These are phyloP conservation scores for Tetramorium parvispinum DNA, from an alignment of 1,140 invertebrate genomes.

Conservation along the genomic window DNA sequence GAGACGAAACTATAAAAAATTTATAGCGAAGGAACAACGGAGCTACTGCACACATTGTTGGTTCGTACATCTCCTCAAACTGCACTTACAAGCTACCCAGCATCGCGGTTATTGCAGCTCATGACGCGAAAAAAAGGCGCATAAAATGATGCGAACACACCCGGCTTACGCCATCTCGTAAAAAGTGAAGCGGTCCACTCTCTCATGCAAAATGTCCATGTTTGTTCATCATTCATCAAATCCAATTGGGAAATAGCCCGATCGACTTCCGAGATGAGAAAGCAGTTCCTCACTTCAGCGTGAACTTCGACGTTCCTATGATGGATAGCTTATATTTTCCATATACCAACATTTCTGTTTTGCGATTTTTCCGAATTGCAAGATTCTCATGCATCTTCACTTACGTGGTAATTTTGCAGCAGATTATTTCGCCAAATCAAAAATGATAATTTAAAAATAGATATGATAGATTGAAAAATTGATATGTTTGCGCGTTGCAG, in stretches of 20 bases:
- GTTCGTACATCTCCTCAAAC: conserved; percentile 22
- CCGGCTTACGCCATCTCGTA: conserved; percentile 14
- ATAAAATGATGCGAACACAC: conserved; percentile 7
- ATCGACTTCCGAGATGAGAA: conserved; percentile 43
- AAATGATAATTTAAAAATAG: neutral
- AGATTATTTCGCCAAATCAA: conserved; percentile 3
- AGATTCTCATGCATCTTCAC: neutral
- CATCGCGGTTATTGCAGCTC: conserved; percentile 52
- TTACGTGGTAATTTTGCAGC: neutral
- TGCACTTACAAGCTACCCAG: conserved; percentile 16
- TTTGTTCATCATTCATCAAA: conserved; percentile 51
- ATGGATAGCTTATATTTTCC: neutral
- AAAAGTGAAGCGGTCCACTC: conserved; percentile 30
- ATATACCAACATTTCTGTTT: neutral
- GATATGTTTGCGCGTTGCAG: neutral
- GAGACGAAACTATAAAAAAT: conserved; percentile 75
- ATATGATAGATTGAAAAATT: neutral
- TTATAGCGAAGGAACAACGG: conserved; percentile 70
- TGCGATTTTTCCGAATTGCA: conserved; percentile 5
- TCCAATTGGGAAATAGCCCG: conserved; percentile 29
- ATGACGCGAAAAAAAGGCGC: conserved; percentile 37
- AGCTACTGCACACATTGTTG: conserved; percentile 29
- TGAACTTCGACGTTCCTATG: neutral
- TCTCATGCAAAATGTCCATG: conserved; percentile 32
- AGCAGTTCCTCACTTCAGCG: neutral